Evolutionary conservation across 2,888 invertebrate species (phyloP), one percentile per base, ranked within the genome.

Genomic region (Geotrupes spiniger): DNA sequence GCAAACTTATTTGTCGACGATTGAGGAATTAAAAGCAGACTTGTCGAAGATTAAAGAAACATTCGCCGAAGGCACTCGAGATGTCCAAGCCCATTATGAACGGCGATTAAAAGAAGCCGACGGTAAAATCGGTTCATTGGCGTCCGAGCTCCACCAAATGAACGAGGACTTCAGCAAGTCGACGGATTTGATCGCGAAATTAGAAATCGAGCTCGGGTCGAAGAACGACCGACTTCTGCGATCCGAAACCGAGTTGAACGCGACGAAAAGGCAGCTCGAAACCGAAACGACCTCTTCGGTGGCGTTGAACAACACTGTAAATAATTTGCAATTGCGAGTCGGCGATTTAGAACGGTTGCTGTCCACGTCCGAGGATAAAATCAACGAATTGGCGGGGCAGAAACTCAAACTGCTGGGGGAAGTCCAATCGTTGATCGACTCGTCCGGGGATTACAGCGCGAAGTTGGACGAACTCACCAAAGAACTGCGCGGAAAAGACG

Each of bases 331-430:
- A 62, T 66, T 82, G 43, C 74, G 76, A 59, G 64, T 78, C 25
- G 80, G 80, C 36, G 83, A 83, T 68, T 71, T 80, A 15, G 78
- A 76, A 58, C 74, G 83, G 16, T 80, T 82, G 58, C 67, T 79
- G 6, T 71, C 74, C 38, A 76, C 78, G 55, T 70, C 78, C 6
- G 74, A 76, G 26, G 59, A 62, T 36, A 60, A 83, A 67, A 76
- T 78, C 57, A 70, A 71, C 2, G 80, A 82, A 53, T 62, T 83
- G 44, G 71, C 75, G 51, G 54, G 52, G 72, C 76, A 57, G 51
- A 83, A 83, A 63, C 77, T 76, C 10, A 77, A 79, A 44, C 70
- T 80, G 12, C 82, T 84, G 69, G 63, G 74, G 3, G 81, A 84
- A 63, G 77, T 85, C 6, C 50, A 60, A 46, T 53, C 55, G 2